A percentile compares a stretch with the other conserved stretches of the same genome.
phyloP scores from a whole-genome alignment of 2,113 vertebrate genomes.

The Crotophaga sulcirostris region DNA sequence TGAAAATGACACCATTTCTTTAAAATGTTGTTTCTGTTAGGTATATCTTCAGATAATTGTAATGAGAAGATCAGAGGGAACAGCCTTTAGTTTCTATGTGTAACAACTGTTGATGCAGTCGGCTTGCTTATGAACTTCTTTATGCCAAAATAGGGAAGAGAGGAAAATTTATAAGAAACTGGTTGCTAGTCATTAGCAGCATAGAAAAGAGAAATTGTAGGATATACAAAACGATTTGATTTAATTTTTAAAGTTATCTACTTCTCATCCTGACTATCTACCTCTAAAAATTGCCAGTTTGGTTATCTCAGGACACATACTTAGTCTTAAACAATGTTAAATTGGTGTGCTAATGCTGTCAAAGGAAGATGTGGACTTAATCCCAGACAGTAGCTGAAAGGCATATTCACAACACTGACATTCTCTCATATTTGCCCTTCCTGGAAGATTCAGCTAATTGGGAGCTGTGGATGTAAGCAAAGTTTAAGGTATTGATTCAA shows the following conservation, averaged over 20 bases:
- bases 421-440: background rate
- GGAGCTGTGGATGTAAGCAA: background rate
- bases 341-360: background rate
- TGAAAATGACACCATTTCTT: constrained; percentile 6
- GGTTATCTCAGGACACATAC: background rate
- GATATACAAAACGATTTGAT: background rate
- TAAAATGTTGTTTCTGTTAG: background rate
- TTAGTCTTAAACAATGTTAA: background rate
- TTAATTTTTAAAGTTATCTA: background rate
- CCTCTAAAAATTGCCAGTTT: background rate
- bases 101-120: background rate
- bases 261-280: background rate
- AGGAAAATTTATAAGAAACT: background rate
- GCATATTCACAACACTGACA: background rate
- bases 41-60: background rate
- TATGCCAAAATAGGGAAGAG: background rate
- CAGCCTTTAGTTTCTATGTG: background rate
- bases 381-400: background rate
- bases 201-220: background rate
- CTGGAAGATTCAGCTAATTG: background rate
- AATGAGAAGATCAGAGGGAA: background rate
- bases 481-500: background rate
- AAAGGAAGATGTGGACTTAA: background rate
- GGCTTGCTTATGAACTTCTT: background rate
- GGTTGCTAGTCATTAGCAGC: background rate